Conservation (phyloP, 2,113 vertebrate genomes). For the human region DNA sequence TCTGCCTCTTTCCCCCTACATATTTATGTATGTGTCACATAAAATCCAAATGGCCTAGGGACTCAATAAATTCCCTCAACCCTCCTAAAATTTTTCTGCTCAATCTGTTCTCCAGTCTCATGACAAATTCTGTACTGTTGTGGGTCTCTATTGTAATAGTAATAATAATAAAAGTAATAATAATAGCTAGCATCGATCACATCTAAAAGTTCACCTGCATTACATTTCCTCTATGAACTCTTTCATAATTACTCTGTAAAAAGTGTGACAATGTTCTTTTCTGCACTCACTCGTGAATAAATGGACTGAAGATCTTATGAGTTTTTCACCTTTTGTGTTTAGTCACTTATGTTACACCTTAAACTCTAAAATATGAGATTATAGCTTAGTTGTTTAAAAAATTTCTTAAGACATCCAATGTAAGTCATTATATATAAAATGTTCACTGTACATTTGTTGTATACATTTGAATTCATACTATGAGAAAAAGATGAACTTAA, state of each 20-base stretch:
- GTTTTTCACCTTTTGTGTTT: neutral
- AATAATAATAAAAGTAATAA: too few species aligned
- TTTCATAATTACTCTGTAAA: neutral
- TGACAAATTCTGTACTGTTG: neutral
- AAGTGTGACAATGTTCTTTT: neutral
- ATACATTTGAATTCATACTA: neutral
- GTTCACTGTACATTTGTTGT: neutral
- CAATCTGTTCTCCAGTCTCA: neutral
- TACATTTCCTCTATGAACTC: too few species aligned
- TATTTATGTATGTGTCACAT: too few species aligned
- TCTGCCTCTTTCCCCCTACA: neutral
- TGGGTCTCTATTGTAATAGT: neutral
- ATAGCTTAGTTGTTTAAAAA: neutral
- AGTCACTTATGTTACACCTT: neutral
- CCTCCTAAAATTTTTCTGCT: neutral
- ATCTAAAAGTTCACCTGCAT: too few species aligned
- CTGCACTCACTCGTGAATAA: neutral
- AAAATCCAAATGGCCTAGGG: neutral
- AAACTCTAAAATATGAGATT: neutral
- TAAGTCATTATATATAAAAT: neutral
- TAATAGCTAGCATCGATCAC: neutral
- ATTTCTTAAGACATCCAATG: neutral
- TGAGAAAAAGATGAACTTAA: neutral
- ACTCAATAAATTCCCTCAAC: neutral
- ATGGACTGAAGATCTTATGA: neutral